Conservation (phyloP, 2,113 vertebrate genomes). For the Sakesphorus luctuosus region DNA sequence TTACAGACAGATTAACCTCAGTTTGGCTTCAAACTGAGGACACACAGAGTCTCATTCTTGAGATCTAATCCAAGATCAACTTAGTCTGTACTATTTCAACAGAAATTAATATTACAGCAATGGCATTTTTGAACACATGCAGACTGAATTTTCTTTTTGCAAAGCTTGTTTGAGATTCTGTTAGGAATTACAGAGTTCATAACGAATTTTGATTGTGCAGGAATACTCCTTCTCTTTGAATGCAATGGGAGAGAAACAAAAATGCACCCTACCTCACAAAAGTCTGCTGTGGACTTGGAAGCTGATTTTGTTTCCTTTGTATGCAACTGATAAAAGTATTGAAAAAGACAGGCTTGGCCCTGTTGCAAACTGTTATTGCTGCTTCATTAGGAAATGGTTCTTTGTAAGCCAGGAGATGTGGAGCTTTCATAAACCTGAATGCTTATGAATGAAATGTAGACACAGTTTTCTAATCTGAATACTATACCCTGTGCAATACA, state of each 20-base stretch:
- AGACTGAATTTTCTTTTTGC: neutral
- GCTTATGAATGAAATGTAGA: constrained; percentile 59
- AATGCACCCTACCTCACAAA: neutral
- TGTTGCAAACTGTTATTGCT: neutral
- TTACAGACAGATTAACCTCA: constrained; percentile 59
- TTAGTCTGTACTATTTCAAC: neutral
- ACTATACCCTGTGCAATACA: neutral
- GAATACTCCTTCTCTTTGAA: neutral
- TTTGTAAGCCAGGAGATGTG: neutral
- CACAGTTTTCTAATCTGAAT: neutral
- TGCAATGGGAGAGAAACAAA: neutral
- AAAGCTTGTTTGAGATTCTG: neutral
- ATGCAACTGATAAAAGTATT: neutral
- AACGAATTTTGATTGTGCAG: neutral
- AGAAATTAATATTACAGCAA: neutral
- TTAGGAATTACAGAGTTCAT: neutral
- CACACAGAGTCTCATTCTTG: constrained; percentile 12
- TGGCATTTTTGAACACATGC: neutral
- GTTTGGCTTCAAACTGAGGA: constrained; percentile 46
- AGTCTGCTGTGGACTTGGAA: neutral
- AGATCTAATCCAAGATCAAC: constrained; percentile 49
- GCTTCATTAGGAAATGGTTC: constrained; percentile 35
- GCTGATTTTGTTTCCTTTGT: neutral
- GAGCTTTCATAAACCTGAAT: constrained; percentile 49
- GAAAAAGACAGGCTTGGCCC: neutral